Base-by-base conservation (phyloP, 2,113 vertebrate genomes). In the Panurus biarmicus region DNA sequence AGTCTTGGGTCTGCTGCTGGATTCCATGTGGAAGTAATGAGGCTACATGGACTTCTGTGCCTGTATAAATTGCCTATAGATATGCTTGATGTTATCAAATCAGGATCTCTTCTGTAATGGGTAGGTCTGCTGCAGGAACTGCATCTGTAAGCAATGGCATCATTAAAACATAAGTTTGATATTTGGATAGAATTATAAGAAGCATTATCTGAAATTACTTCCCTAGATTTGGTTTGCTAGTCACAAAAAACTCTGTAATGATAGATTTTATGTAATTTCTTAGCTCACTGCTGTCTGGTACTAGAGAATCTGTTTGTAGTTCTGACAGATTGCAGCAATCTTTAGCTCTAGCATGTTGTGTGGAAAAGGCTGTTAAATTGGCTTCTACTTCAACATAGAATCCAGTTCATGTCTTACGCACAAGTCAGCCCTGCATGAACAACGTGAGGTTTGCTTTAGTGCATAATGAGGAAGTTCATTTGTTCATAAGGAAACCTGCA, bases 1-100 rank as follows among this genome's bases (percentile, higher is more conserved):
- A 21, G 71, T 96, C 93, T 97, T 95, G 89, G 82, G 79, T 74
- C 91, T 78, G 74, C 42, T 94, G 84, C 95, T 91, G 38, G 35
- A 64, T 95, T 93, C 69, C 79, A 18, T 4, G 2, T 72, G 42
- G 60, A 94, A 87, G 33, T 94, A 91, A 90, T 48, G 50, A 54
- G 44, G 40, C 67, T 44, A 14, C 40, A 33, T 48, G 50, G 62
- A 69, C 57, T 87, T 95, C 22, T 47, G n/a, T 85, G 51, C 29
- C 14, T 80, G 12, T 80, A 5, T 51, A 77, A 76, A 29, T 72
- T 78, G 25, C 25, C 21, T 89, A 1, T 85, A 71, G 31, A 56
- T 64, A 21, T 12, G 10, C 19, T 51, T 65, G 53, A 40, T 71
- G 14, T 48, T 67, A n/a, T 23, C 48, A 78, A 58, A 77, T 45